Evolutionary conservation across 2,888 invertebrate species (phyloP), one percentile per base, ranked within the genome.

Genomic region (Eucera pruinosa): DNA sequence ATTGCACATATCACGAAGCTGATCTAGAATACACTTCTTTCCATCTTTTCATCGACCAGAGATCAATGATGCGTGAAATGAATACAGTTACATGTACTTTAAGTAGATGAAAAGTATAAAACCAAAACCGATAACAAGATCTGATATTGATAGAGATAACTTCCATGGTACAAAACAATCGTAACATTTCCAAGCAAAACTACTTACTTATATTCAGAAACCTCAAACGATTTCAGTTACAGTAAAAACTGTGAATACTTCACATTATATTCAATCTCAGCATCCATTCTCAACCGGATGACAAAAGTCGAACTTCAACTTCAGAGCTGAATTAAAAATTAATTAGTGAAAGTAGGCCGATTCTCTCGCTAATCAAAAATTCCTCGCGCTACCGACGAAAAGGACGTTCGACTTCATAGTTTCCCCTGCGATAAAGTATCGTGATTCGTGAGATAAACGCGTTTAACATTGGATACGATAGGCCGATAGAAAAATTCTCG

Each of bases 361-460:
- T 30, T 9, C 23, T 33, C 36, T 18, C 9, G 25, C 9, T 52
- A 52, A 61, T 61, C 43, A 61, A 52, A 54, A 41, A 43, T 33
- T 27, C 62, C 13, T 1, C 50, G n/a, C 27, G 13, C 7, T 11
- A 33, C 13, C 41, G 20, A 9, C 45, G 23, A 27, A 20, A 47
- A 11, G 33, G 36, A 33, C 50, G 57, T 43, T 58, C 33, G 7
- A 50, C 23, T 41, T 23, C 33, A 15, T 9, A 45, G 55, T 23
- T 67, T 11, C 9, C 2, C 36, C 20, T 39, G 45, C 11, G 9
- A 48, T 27, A 23, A 27, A 67, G 27, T 18, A 43, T 52, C 52
- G 1, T 11, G 39, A 13, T 9, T 15, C 6, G 4, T 2, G 33
- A 57, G 39, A 72, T 68, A 72, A 71, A 65, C 57, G 54, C 27